Evolutionary conservation across 2,888 invertebrate species (phyloP), one percentile per base, ranked within the genome.

Genomic region (Dioctria rufipes): DNA sequence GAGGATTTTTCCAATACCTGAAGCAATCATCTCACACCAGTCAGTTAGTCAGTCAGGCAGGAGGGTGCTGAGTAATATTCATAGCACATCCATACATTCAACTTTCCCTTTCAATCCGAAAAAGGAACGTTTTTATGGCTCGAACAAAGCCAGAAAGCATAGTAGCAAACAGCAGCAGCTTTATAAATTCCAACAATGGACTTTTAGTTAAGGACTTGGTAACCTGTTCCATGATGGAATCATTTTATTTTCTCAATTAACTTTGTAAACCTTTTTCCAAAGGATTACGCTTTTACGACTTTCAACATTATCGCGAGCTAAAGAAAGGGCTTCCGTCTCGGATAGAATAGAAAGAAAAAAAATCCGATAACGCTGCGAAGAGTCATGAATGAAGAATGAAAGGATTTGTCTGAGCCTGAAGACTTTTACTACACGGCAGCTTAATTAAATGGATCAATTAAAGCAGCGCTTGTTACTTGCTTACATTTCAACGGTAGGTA

Each of bases 211-310:
- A 73, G 73, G 58, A 73, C 73, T 51, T 40, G 42, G 60, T 42
- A 73, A 73, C 73, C 58, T 73, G 73, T 73, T 73, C 73, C 42
- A 73, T 42, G 73, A 73, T 73, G 40, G 73, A 80, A 81, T 66
- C 80, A 66, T 81, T 81, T 81, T 80, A 66, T 81, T 81, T 81
- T 81, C 81, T 81, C 81, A 81, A 81, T 81, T 81, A 81, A 81
- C 79, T 81, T 66, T 60, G 51, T 54, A 81, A 81, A 81, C 79
- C 81, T 75, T 81, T 81, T 81, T 81, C 63, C 71, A 75, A 80
- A 71, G 79, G 81, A 79, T 79, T 81, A 75, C 78, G 79, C 49
- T 73, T 81, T 81, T 81, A 81, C 75, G 79, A 80, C 79, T 81
- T 81, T 81, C 60, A 79, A 75, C 67, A 81, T 81, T 75, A 80